Evolutionary conservation across 2,113 vertebrate species (phyloP).

Genomic region (Gopherus flavomarginatus): DNA sequence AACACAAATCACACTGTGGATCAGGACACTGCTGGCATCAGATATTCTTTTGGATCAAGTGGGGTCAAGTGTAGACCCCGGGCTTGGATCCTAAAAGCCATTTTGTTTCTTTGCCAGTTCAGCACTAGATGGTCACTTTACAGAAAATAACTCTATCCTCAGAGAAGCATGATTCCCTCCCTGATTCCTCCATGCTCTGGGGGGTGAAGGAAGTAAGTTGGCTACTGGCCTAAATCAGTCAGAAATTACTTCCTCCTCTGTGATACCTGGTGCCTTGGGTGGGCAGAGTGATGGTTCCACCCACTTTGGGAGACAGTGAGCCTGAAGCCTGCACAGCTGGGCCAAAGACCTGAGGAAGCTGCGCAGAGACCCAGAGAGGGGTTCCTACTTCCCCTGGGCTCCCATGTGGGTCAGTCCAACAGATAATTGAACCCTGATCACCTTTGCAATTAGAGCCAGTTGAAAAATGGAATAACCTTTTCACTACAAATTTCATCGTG

Average conservation of each 20-base stretch:
- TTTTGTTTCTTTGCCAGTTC: accelerated
- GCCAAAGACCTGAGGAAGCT: too few species aligned
- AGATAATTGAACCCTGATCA: too few species aligned
- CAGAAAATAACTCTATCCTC: not conserved
- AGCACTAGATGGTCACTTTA: too few species aligned
- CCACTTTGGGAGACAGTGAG: not conserved
- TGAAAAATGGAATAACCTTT: too few species aligned
- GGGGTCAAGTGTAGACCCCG: not conserved
- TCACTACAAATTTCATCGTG: too few species aligned
- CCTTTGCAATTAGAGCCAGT: too few species aligned
- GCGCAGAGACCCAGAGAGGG: too few species aligned
- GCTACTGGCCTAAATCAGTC: not conserved
- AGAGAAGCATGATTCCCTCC: not conserved
- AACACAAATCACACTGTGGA: not conserved
- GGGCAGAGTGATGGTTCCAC: not conserved
- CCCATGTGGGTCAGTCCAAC: too few species aligned
- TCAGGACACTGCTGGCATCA: conserved; percentile 19
- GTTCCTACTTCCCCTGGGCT: too few species aligned
- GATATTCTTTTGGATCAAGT: not conserved
- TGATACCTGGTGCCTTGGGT: not conserved
- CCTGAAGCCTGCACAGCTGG: too few species aligned
- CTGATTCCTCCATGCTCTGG: not conserved
- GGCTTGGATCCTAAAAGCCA: not conserved
- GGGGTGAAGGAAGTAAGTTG: not conserved
- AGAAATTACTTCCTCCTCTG: not conserved